Evolutionary conservation across 2,113 vertebrate species (phyloP), one percentile per base, ranked within the genome.

Genomic region (Leuciscus idus): DNA sequence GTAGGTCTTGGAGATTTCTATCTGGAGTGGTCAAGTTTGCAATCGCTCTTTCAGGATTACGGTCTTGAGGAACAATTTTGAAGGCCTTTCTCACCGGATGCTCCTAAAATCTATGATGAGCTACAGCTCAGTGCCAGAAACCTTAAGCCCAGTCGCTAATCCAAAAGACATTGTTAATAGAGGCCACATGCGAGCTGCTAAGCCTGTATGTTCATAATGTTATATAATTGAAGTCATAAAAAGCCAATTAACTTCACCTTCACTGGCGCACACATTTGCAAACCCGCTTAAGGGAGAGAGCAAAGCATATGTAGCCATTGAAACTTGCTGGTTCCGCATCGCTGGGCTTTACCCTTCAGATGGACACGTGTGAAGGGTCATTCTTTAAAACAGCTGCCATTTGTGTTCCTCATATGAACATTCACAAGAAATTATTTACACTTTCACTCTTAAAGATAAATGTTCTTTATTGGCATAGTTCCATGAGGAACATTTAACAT

Each of bases 161-260:
- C 95, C 94, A 93, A 93, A 91, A 92, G 94, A 94, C 94, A 94
- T 95, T 94, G 95, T 95, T 95, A 95, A 95, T 95, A 91, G 95
- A 94, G 95, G 94, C 94, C 94, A 95, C 95, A 93, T 94, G 93
- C 94, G 94, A 94, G 93, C 93, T 92, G 94, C 94, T 95, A 95
- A 95, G 94, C 94, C 94, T 94, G 92, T 94, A 95, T 93, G 94
- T 95, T 94, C 94, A 94, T 95, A 95, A 95, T 95, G 94, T 95
- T 95, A 94, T 95, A 95, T 95, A 95, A 95, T 95, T 95, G 95
- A 93, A 95, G 93, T 95, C 94, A 95, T 95, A 95, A 95, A 95
- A 95, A 95, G 94, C 92, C 94, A 95, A 95, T 95, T 95, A 95
- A 94, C 94, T 94, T 93, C 89, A 88, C 88, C 88, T 77, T 77